phyloP scores from a whole-genome alignment of 1,140 invertebrate species.

The Zaprionus davidi region DNA sequence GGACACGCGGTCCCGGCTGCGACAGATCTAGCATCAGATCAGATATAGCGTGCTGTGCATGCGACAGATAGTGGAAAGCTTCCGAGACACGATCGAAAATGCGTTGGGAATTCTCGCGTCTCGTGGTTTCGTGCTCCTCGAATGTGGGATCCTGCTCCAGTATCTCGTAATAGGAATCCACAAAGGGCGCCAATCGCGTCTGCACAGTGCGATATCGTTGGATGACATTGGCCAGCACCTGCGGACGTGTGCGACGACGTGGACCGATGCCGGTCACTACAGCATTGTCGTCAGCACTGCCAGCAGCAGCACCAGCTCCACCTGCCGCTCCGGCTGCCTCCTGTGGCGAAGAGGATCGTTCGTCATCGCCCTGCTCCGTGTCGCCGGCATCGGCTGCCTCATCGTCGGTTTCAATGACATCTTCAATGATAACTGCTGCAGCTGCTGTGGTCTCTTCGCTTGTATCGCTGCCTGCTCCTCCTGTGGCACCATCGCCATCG shows the following conservation, averaged over 20 bases:
- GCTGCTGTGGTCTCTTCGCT: slow-evolving; percentile 61
- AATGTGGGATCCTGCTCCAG: slow-evolving; percentile 87
- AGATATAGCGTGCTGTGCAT: slow-evolving; percentile 94
- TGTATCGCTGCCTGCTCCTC: slow-evolving; percentile 31
- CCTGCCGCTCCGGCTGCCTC: neutral
- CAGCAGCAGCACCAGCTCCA: slow-evolving; percentile 8
- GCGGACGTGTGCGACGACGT: slow-evolving; percentile 85
- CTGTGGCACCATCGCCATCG: neutral
- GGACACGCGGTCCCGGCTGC: slow-evolving; percentile 88
- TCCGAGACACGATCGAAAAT: slow-evolving; percentile 90
- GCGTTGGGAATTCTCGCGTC: slow-evolving; percentile 86
- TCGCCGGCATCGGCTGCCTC: slow-evolving; percentile 50
- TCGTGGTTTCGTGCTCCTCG: slow-evolving; percentile 84
- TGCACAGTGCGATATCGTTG: slow-evolving; percentile 87
- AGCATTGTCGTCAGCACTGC: slow-evolving; percentile 18
- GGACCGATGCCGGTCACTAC: slow-evolving; percentile 28
- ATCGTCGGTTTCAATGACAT: slow-evolving; percentile 66
- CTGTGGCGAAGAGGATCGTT: slow-evolving; percentile 9
- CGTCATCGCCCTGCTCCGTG: slow-evolving; percentile 38
- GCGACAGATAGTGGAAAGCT: slow-evolving; percentile 92
- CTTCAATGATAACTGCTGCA: slow-evolving; percentile 73
- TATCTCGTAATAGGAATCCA: slow-evolving; percentile 87
- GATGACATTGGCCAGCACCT: slow-evolving; percentile 87
- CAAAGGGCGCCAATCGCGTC: slow-evolving; percentile 87
- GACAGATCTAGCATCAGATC: slow-evolving; percentile 92